Conservation (phyloP, 2,888 invertebrate genomes). For the Troides helena region DNA sequence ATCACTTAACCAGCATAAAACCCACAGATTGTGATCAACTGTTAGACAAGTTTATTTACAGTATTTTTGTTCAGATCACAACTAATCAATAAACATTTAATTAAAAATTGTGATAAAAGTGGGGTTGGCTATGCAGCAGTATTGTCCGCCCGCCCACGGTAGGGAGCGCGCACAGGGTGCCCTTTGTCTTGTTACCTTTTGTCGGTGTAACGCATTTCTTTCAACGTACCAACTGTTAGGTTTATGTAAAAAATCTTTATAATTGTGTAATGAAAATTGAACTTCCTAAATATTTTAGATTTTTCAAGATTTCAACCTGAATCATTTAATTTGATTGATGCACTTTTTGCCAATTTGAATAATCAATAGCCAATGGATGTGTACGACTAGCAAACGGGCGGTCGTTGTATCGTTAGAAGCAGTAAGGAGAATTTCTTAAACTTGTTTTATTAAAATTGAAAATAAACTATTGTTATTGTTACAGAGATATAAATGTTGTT, state of each 20-base stretch:
- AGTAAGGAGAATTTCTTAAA: no score
- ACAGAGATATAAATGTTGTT: no score
- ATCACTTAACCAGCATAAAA: no score
- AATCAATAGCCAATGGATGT: no score
- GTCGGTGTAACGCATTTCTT: constrained; percentile 1
- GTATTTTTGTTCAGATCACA: background rate
- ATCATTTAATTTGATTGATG: no score
- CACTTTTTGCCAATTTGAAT: no score
- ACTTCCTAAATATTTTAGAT: no score
- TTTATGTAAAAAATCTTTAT: background rate
- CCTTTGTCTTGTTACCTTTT: constrained; percentile 6
- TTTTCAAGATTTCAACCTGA: no score
- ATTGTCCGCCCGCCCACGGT: constrained; percentile 1
- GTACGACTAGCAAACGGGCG: no score
- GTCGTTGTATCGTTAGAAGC: no score
- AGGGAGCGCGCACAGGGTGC: constrained; percentile 1
- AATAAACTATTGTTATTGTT: no score
- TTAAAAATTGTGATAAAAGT: constrained; percentile 7
- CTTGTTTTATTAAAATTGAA: no score
- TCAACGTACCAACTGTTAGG: background rate
- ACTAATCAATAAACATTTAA: constrained; percentile 6
- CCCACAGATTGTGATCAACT: background rate
- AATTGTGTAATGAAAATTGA: background rate
- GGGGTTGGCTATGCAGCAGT: background rate
- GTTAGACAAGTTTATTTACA: background rate